Evolutionary conservation across 2,113 vertebrate genomes (phyloP), one percentile per base, ranked within the genome.

Genomic region (Larimichthys polyactis): DNA sequence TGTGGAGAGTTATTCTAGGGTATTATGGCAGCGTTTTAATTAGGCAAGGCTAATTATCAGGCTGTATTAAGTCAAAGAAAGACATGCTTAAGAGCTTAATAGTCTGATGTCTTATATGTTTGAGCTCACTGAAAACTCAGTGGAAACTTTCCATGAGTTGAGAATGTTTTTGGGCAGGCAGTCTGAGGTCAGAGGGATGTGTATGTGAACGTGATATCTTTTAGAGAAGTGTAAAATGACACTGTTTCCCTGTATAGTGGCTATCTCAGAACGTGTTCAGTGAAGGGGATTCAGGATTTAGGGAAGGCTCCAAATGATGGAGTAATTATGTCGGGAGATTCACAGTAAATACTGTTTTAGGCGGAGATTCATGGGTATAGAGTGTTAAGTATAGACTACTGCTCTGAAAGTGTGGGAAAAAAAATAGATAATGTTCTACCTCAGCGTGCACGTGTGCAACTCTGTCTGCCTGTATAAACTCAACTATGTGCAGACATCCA

Each of bases 21-120:
- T 75, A 67, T 79, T 66, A 68, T 82, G 24, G 48, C 48, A 27
- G 20, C 43, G 48, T 73, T 82, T 75, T 89, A 88, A 91, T 90
- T 84, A 75, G 24, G 59, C 17, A 36, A 63, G 71, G 43, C 58
- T 90, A 82, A 89, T 92, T 80, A 91, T 83, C 55, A 72, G 82
- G 72, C 36, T 57, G 67, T 36, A 71, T 58, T 62, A 20, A 27
- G 67, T 79, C 63, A 84, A 46, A 73, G 15, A 81, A 48, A 78
- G 59, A 48, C 3, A 3, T 64, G 40, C 59, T 79, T 24, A 6
- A 70, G 75, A 40, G 48, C 36, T 62, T 49, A 60, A 24, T 65
- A 24, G 62, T 78, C 70, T 85, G 64, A 70, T 64, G 27, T 68
- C 8, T 74, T 36, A 69, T 60, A 11, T 58, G 24, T 75, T 82